Evolutionary conservation across 2,797 vertebrate species (phyloP).

Genomic region (Tolypeutes matacus): DNA sequence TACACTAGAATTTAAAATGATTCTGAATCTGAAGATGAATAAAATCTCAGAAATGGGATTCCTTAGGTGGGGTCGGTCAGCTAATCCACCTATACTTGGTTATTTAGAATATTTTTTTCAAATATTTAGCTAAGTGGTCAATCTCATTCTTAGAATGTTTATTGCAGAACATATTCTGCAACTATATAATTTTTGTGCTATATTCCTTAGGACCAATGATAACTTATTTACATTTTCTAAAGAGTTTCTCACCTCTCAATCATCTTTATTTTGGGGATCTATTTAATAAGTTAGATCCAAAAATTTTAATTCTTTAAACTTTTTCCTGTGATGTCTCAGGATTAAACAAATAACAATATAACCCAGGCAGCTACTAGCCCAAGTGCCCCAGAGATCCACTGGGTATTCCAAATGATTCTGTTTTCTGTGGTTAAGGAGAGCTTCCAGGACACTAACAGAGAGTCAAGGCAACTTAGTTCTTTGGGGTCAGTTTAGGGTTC

Average conservation of each 20-base stretch:
- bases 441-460: background rate
- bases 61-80: background rate
- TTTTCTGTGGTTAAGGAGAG: background rate
- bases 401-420: background rate
- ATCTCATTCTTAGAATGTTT: background rate
- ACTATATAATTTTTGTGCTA: background rate
- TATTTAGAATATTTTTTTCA: background rate
- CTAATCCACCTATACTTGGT: background rate
- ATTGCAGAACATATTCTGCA: background rate
- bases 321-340: background rate
- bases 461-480: background rate
- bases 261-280: background rate
- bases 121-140: background rate
- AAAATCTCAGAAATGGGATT: background rate
- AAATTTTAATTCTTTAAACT: background rate
- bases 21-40: background rate
- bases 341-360: background rate
- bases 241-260: background rate
- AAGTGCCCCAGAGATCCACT: background rate
- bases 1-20: background rate
- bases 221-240: background rate
- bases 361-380: fast-evolving
- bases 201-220: background rate
- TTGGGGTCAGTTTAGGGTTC: background rate
- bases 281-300: background rate